phyloP scores from a whole-genome alignment of 2,888 invertebrate species.

The Polyommatus iphigenia region DNA sequence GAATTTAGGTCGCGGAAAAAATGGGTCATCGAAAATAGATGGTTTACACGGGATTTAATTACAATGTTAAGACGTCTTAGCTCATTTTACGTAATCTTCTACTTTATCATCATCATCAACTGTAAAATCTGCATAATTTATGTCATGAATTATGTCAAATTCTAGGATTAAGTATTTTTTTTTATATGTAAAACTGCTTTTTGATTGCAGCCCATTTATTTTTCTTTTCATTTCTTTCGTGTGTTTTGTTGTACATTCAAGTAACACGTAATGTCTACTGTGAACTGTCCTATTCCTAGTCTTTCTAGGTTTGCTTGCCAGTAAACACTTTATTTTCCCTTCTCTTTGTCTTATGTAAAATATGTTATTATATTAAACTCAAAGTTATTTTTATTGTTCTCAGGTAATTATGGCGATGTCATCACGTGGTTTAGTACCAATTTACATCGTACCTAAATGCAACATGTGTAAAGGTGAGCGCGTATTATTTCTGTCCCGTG shows the following conservation, averaged over 20 bases:
- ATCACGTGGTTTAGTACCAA: neutral
- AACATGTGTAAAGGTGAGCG: conserved; percentile 43
- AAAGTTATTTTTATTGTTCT: conserved; percentile 6
- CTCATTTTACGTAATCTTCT: conserved; percentile 17
- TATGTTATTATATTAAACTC: neutral
- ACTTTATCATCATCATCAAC: neutral
- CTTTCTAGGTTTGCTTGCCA: neutral
- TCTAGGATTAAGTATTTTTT: neutral
- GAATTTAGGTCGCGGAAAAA: conserved; percentile 70
- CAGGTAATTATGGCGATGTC: conserved; percentile 6
- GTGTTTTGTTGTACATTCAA: no score
- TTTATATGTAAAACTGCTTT: neutral
- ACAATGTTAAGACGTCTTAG: conserved; percentile 51
- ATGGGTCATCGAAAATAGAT: conserved; percentile 72
- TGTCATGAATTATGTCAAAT: neutral
- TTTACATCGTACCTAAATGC: conserved; percentile 44
- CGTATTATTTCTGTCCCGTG: conserved; percentile 65
- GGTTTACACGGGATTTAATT: conserved; percentile 72
- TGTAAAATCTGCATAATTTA: neutral
- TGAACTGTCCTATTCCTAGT: neutral
- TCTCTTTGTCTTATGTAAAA: neutral
- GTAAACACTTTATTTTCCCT: neutral
- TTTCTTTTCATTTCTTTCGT: neutral
- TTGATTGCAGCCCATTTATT: neutral
- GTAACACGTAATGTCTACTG: no score